Evolutionary conservation across 1,140 invertebrate species (phyloP).

Genomic region (Eulimnadia texana): DNA sequence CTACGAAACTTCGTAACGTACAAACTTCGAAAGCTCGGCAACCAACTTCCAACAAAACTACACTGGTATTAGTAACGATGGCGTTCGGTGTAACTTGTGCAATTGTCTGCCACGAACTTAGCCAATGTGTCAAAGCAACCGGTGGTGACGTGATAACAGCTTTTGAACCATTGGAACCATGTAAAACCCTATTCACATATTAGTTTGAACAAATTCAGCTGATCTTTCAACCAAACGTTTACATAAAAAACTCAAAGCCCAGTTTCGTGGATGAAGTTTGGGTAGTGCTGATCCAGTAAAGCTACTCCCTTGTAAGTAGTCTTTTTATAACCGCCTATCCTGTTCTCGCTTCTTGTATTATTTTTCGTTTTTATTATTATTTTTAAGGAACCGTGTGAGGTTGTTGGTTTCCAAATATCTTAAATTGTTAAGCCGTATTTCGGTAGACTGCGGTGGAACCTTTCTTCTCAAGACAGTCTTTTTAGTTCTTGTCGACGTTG

Average conservation of each 20-base stretch:
- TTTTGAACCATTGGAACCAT: background rate
- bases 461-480: too few relatives aligned
- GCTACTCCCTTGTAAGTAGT: background rate
- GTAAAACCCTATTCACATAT: background rate
- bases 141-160: background rate
- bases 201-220: background rate
- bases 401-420: background rate
- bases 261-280: background rate
- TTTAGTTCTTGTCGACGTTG: too few relatives aligned
- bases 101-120: background rate
- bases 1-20: background rate
- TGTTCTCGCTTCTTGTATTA: background rate
- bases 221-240: background rate
- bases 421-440: background rate
- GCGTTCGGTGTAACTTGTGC: background rate
- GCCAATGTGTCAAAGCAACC: background rate
- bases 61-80: background rate
- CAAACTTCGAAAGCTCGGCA: background rate
- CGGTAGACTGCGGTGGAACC: too few relatives aligned
- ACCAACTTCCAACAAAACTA: background rate
- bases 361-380: background rate
- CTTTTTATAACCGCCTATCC: background rate
- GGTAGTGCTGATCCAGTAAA: background rate
- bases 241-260: background rate
- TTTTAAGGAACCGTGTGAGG: background rate